These are phyloP conservation scores for Prorops nasuta DNA, from an alignment of 1,140 invertebrate genomes.

Conservation along the genomic window DNA sequence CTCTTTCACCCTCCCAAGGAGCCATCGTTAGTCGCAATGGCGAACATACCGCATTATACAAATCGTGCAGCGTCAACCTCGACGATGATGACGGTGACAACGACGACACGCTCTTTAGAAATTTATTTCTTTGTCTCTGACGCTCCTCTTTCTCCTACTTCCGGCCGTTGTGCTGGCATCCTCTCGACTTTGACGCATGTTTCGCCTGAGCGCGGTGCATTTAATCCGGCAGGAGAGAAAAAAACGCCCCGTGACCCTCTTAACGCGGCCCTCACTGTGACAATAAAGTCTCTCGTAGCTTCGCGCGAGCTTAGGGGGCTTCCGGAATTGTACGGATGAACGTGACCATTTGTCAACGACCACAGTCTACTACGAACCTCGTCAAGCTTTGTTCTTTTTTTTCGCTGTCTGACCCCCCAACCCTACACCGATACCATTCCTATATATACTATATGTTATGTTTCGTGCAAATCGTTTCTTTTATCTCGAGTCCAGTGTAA, in stretches of 20 bases:
- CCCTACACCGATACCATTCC: too few relatives aligned
- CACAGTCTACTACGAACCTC: background rate
- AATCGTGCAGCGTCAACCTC: slow-evolving; percentile 14
- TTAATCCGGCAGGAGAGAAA: slow-evolving; percentile 11
- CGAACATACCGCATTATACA: slow-evolving; percentile 32
- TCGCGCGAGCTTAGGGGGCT: slow-evolving; percentile 10
- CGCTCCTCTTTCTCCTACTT: too few relatives aligned
- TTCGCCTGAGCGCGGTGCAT: background rate
- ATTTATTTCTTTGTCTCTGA: too few relatives aligned
- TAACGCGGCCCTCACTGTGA: slow-evolving; percentile 12
- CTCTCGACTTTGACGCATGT: too few relatives aligned
- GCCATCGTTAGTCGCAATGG: slow-evolving; percentile 27
- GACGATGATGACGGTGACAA: slow-evolving; percentile 4
- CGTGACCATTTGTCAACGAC: slow-evolving; percentile 14
- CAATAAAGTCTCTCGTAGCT: slow-evolving; percentile 9
- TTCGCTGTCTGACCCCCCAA: too few relatives aligned
- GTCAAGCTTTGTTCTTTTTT: too few relatives aligned
- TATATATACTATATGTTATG: too few relatives aligned
- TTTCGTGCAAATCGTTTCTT: too few relatives aligned
- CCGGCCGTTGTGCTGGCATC: too few relatives aligned
- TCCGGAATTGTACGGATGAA: slow-evolving; percentile 4
- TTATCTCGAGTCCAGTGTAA: too few relatives aligned
- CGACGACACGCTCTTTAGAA: slow-evolving; percentile 41
- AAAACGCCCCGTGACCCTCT: background rate
- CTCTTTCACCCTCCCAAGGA: slow-evolving; percentile 9